Base-by-base conservation (phyloP, 1,140 invertebrate genomes). In the Leucophenga varia region DNA sequence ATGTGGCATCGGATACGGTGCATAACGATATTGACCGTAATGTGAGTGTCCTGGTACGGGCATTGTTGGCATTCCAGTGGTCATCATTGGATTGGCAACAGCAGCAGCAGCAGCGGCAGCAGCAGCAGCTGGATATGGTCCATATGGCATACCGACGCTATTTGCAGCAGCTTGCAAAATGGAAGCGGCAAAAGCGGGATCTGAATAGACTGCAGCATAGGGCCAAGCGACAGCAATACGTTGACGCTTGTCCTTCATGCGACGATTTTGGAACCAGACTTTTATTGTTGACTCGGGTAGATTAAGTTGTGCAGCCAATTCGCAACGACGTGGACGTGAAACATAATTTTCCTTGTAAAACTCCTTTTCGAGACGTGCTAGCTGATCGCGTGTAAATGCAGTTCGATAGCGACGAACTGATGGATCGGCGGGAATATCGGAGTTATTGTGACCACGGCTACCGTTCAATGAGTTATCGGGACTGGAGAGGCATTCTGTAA, bases 201-300 rank as follows among this genome's bases (percentile, higher is more conserved):
- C 94, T 2, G 90, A 86, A 78, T 95, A 96, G 19, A 96, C 90
- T 0, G 90, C 88, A 0, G 89, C 86, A 73, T 96, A 95, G 0
- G 95, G 94, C 95, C 95, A 97, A 0, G 91, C 86, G 39, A 97
- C 83, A 0, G 94, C 90, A 76, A 97, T 87, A 7, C 93, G 77
- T 72, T 98, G 95, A 0, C 95, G 81, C 63, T 98, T 98, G 78
- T 98, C 94, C 72, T 98, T 98, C 96, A 98, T 98, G n/a, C 96
- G 81, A 10, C 96, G 83, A 65, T 98, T 98, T 83, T 98, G 96
- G 72, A 98, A 98, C 96, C 96, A 98, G 3, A 98, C 94, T 87
- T 99, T 99, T 48, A 99, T 99, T 1, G 97, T 99, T 9, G 91
- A 92, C 77, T 99, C 97, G 0, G 96, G 94, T 1, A 99, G 79